Evolutionary conservation across 37 sponge, comb jelly and placozoan genomes (phyloP).

Genomic region (Amphimedon queenslandica): DNA sequence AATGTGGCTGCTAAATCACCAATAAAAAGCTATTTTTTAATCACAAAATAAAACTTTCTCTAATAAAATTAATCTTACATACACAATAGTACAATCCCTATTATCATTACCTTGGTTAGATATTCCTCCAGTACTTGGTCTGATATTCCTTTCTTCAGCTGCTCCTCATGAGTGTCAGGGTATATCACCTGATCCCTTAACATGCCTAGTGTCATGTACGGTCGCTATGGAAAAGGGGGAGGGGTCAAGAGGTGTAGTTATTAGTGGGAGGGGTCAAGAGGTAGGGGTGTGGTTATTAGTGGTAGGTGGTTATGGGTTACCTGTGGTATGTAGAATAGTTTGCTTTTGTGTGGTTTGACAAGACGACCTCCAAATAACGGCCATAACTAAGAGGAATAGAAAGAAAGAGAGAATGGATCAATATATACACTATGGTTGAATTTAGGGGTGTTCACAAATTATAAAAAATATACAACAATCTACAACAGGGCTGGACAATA

Average conservation of each 20-base stretch:
- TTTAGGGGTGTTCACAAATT: too few relatives aligned
- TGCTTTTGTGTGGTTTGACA: constrained; percentile 69
- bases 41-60: not conserved
- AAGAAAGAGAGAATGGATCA: too few relatives aligned
- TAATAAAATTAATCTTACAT: too few relatives aligned
- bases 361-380: constrained; percentile 91
- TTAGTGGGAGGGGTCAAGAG: not conserved
- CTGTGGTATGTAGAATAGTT: constrained; percentile 92
- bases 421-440: too few relatives aligned
- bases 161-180: constrained; percentile 76
- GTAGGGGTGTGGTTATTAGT: not conserved
- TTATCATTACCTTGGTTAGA: constrained; percentile 51
- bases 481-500: too few relatives aligned
- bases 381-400: too few relatives aligned
- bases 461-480: too few relatives aligned
- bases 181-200: constrained; percentile 93
- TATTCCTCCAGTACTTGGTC: constrained; percentile 64
- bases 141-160: constrained; percentile 59
- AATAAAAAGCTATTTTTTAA: not conserved
- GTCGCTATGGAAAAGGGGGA: constrained; percentile 38
- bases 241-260: not conserved
- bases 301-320: constrained; percentile 8
- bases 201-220: constrained; percentile 92
- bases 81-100: too few relatives aligned
- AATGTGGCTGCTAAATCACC: not conserved